Evolutionary conservation across 2,888 invertebrate genomes (phyloP).

Genomic region (Limenitis arthemis): DNA sequence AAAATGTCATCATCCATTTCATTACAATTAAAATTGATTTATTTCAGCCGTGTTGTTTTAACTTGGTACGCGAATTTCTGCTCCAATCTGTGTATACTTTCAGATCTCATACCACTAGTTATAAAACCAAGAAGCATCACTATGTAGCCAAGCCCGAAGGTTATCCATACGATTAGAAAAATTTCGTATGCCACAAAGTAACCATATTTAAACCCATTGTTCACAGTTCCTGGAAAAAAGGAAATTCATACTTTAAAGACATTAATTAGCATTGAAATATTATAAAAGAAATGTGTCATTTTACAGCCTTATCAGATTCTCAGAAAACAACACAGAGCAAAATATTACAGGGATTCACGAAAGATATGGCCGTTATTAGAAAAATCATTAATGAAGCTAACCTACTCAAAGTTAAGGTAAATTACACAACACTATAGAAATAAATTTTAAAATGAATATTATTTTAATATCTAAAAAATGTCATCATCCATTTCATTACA

Average conservation of each 20-base stretch:
- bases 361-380: slow-evolving; percentile 80
- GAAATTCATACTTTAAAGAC: neutral
- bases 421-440: neutral
- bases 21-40: neutral
- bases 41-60: slow-evolving; percentile 80
- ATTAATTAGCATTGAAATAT: neutral
- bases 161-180: slow-evolving; percentile 89
- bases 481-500: neutral
- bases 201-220: slow-evolving; percentile 70
- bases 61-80: slow-evolving; percentile 83
- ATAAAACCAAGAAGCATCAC: slow-evolving; percentile 92
- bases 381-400: slow-evolving; percentile 87
- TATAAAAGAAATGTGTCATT: no score
- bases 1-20: neutral
- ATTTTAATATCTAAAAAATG: no score
- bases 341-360: slow-evolving; percentile 82
- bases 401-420: slow-evolving; percentile 84
- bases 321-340: slow-evolving; percentile 79
- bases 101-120: slow-evolving; percentile 81
- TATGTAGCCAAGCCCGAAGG: slow-evolving; percentile 91
- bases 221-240: slow-evolving; percentile 55
- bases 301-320: no score
- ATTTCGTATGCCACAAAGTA: slow-evolving; percentile 83
- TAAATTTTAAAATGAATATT: neutral
- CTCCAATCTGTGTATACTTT: slow-evolving; percentile 80